These are phyloP conservation scores for Hippoglossus stenolepis DNA, from an alignment of 2,113 vertebrate genomes.

Conservation along the genomic window DNA sequence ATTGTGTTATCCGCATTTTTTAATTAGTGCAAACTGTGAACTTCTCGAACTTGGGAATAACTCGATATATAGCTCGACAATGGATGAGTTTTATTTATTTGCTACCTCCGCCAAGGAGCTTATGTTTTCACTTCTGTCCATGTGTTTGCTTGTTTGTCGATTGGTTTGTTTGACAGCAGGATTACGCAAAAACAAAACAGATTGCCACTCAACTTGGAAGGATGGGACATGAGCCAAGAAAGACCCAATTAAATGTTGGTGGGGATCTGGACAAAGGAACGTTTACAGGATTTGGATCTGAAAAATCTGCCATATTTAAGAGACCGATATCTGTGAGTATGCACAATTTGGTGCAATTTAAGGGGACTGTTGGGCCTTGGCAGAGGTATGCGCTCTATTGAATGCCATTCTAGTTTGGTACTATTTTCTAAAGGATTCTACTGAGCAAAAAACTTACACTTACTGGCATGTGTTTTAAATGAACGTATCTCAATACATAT, in stretches of 20 bases:
- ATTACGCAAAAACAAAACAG: background rate
- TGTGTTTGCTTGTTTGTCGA: background rate
- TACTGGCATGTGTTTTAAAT: constrained; percentile 28
- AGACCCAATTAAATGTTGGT: no score
- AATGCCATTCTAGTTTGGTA: background rate
- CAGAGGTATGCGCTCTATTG: no score
- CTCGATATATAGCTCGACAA: constrained; percentile 10
- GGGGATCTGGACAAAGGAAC: no score
- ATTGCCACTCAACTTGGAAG: no score
- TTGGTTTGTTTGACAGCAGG: background rate
- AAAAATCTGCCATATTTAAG: no score
- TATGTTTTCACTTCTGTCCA: background rate
- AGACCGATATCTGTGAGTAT: no score
- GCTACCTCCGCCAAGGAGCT: background rate
- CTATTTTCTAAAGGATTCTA: constrained; percentile 1
- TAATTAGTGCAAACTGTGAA: background rate
- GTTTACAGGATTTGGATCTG: no score
- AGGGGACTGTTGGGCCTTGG: background rate
- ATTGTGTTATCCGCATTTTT: background rate
- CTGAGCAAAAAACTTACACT: background rate
- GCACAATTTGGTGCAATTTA: background rate
- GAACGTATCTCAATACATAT: constrained; percentile 21
- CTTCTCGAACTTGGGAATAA: constrained; percentile 9
- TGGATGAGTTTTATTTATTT: background rate
- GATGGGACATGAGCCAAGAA: no score